Percentiles rank a stretch among this genome's conserved stretches.
Evolutionary conservation across 2,113 vertebrate species (phyloP).

Genomic region (Rutilus rutilus): DNA sequence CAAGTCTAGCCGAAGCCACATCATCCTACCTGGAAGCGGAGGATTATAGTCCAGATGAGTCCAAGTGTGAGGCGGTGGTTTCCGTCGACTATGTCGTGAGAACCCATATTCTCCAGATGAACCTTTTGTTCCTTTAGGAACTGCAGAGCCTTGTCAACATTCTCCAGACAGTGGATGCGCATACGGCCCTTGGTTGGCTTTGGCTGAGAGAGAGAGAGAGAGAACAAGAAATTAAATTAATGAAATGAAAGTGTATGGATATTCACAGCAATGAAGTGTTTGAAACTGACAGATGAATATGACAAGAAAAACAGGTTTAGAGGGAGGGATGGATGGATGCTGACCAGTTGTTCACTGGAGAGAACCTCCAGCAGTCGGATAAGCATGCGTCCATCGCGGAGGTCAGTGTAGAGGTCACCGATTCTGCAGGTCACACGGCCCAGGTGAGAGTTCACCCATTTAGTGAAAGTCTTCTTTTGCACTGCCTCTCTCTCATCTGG

Average conservation of each 20-base stretch:
- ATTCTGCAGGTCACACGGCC: constrained; percentile 89
- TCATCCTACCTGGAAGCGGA: constrained; percentile 87
- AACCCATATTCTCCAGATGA: constrained; percentile 93
- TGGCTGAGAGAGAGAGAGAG: constrained; percentile 72
- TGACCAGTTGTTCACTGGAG: constrained; percentile 91
- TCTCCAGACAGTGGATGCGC: constrained; percentile 94
- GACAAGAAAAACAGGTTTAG: neutral
- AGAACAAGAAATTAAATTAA: neutral
- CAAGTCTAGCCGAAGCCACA: neutral
- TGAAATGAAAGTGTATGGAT: neutral
- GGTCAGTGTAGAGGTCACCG: constrained; percentile 89
- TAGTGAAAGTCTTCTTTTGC: constrained; percentile 96
- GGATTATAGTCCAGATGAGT: constrained; percentile 95
- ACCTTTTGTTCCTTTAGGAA: constrained; percentile 95
- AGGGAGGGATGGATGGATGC: constrained; percentile 49
- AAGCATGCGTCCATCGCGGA: constrained; percentile 91
- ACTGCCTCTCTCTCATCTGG: constrained; percentile 93
- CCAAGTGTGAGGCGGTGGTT: constrained; percentile 93
- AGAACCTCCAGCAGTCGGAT: constrained; percentile 91
- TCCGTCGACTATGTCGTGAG: constrained; percentile 92
- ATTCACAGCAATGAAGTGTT: neutral
- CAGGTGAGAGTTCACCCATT: constrained; percentile 96
- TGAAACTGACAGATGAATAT: neutral
- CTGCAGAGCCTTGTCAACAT: constrained; percentile 92
- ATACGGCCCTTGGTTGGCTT: constrained; percentile 92